Percentiles rank a stretch among this genome's conserved stretches.
These are phyloP conservation scores for Drosophila subpulchrella DNA, from an alignment of 1,140 invertebrate species.

Conservation along the genomic window DNA sequence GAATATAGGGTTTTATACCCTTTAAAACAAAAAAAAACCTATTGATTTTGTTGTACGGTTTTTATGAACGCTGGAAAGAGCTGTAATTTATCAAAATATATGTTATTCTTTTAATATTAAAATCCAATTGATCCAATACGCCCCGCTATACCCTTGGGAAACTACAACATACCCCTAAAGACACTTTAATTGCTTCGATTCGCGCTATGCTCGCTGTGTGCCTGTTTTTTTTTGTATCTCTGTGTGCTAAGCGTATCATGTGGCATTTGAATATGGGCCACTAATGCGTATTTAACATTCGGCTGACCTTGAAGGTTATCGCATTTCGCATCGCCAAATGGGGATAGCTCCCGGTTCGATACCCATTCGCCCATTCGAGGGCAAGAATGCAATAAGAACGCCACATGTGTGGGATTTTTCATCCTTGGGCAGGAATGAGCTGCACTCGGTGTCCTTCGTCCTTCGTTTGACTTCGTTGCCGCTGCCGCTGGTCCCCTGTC, in stretches of 20 bases:
- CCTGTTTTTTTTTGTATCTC: conserved; percentile 36
- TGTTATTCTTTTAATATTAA: not conserved
- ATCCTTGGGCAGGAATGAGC: not conserved
- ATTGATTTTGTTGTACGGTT: not conserved
- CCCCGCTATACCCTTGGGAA: conserved; percentile 12
- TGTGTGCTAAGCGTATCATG: conserved; percentile 32
- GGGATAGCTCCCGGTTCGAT: conserved; percentile 20
- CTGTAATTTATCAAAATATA: not conserved
- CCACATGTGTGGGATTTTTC: conserved; percentile 15
- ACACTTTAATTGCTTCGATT: conserved; percentile 75
- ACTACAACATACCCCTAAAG: conserved; percentile 57
- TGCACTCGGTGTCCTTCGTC: conserved; percentile 16
- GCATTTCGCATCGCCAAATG: conserved; percentile 44
- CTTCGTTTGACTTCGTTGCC: conserved; percentile 24
- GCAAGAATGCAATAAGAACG: conserved; percentile 60
- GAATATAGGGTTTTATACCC: no score
- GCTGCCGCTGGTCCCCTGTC: conserved; percentile 26
- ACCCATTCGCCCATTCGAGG: conserved; percentile 9
- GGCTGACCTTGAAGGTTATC: conserved; percentile 68
- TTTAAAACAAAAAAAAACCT: not conserved
- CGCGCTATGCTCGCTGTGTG: conserved; percentile 1
- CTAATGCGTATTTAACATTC: conserved; percentile 75
- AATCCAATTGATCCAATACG: not conserved
- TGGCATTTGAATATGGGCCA: conserved; percentile 53
- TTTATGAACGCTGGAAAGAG: not conserved